A percentile compares a stretch with the other conserved stretches of the same genome.
Conservation (phyloP, 2,888 invertebrate genomes). For the Microctonus brassicae region DNA sequence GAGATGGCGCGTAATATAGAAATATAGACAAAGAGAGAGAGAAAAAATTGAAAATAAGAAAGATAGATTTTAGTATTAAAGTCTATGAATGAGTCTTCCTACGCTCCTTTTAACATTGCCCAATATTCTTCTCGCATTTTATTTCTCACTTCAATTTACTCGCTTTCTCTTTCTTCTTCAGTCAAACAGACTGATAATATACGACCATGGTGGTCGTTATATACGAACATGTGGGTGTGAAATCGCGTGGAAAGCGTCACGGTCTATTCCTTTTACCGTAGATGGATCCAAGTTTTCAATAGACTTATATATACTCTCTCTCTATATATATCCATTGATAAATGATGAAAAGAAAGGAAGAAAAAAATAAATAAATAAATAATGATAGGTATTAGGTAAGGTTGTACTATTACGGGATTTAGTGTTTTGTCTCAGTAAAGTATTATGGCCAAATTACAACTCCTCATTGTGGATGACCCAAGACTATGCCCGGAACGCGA, state of each 20-base stretch:
- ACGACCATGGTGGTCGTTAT: conserved; percentile 22
- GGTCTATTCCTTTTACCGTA: conserved; percentile 60
- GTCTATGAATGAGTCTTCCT: conserved; percentile 64
- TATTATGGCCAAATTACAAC: conserved; percentile 24
- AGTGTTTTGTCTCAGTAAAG: not conserved
- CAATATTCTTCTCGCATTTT: conserved; percentile 50
- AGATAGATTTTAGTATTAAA: conserved; percentile 34
- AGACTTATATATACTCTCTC: not conserved
- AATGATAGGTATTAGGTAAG: not conserved
- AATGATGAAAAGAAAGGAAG: not conserved
- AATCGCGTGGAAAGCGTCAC: conserved; percentile 58
- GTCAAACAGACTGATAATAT: conserved; percentile 29
- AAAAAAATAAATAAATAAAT: not conserved
- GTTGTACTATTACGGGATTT: not conserved
- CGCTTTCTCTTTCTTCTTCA: conserved; percentile 14
- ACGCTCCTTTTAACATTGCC: conserved; percentile 56
- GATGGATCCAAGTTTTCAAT: conserved; percentile 51
- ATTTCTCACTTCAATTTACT: conserved; percentile 42
- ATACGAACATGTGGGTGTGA: conserved; percentile 58
- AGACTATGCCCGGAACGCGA: conserved; percentile 50
- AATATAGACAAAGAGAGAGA: conserved; percentile 1
- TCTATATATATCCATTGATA: not conserved
- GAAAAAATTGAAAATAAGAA: conserved; percentile 39
- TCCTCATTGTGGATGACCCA: conserved; percentile 12
- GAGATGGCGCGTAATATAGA: not conserved